phyloP scores from a whole-genome alignment of 2,888 invertebrate species.

The Drosophila limbata region DNA sequence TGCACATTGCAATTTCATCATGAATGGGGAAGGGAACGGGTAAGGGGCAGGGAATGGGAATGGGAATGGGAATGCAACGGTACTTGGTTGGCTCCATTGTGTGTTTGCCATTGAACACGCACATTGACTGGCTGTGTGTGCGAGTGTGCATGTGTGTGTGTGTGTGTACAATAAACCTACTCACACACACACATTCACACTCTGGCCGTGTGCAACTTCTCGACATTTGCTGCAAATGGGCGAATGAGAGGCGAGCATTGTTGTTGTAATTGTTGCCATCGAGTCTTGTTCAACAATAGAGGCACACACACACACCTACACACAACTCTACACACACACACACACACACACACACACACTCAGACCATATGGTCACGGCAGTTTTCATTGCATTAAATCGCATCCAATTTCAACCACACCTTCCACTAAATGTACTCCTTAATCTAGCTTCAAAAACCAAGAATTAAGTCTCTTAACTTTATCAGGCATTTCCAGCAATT shows the following conservation, averaged over 20 bases:
- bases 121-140: conserved; percentile 50
- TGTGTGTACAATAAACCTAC: conserved; percentile 35
- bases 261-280: conserved; percentile 75
- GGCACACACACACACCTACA: conserved; percentile 18
- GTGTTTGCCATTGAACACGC: conserved; percentile 75
- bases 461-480: not conserved
- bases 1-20: conserved; percentile 70
- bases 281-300: conserved; percentile 65
- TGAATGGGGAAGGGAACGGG: not conserved
- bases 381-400: conserved; percentile 34
- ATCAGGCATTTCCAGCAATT: not conserved
- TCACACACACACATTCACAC: not conserved
- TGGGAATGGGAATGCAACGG: conserved; percentile 16
- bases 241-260: conserved; percentile 51
- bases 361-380: conserved; percentile 25
- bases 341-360: no score
- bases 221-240: conserved; percentile 59
- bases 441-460: not conserved
- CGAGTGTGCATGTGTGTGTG: conserved; percentile 23
- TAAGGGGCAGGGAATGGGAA: no score
- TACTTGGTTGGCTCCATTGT: conserved; percentile 48
- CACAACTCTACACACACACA: conserved; percentile 9
- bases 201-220: conserved; percentile 26
- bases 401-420: not conserved
- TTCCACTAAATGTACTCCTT: conserved; percentile 15